A percentile compares a stretch with the other conserved stretches of the same genome.
Conservation (phyloP, 2,113 vertebrate genomes). For the Amazona guildingii region DNA sequence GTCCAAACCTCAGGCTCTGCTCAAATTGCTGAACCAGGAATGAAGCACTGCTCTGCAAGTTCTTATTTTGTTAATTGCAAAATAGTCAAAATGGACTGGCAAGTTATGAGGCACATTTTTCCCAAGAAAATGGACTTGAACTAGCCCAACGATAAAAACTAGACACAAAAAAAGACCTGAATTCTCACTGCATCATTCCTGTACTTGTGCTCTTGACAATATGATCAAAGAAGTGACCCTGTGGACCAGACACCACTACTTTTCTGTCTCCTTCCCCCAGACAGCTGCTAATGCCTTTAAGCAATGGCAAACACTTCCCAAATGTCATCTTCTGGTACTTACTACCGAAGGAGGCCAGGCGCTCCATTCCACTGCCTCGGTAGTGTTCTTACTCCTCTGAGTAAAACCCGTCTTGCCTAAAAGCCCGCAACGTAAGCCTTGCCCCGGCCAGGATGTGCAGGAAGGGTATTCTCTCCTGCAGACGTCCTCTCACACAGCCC, state of each 20-base stretch:
- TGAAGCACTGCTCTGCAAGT: neutral
- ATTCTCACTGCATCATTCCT: neutral
- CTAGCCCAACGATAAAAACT: neutral
- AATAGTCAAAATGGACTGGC: neutral
- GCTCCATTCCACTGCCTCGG: slow-evolving; percentile 78
- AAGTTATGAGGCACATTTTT: neutral
- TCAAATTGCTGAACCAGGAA: neutral
- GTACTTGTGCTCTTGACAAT: neutral
- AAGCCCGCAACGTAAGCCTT: fast-evolving
- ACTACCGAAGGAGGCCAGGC: slow-evolving; percentile 90
- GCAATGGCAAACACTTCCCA: neutral
- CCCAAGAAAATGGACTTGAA: neutral
- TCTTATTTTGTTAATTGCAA: neutral
- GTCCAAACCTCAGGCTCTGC: neutral
- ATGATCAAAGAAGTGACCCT: neutral
- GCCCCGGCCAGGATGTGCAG: neutral
- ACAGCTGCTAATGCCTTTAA: neutral
- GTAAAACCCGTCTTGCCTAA: neutral
- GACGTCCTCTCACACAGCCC: fast-evolving
- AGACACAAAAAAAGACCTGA: neutral
- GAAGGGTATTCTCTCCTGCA: neutral
- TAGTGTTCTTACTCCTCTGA: neutral
- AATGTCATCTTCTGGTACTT: slow-evolving; percentile 51
- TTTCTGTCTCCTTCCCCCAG: neutral
- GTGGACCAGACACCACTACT: neutral